Evolutionary conservation across 2,888 invertebrate genomes (phyloP).

Genomic region (Eristalis arbustorum): DNA sequence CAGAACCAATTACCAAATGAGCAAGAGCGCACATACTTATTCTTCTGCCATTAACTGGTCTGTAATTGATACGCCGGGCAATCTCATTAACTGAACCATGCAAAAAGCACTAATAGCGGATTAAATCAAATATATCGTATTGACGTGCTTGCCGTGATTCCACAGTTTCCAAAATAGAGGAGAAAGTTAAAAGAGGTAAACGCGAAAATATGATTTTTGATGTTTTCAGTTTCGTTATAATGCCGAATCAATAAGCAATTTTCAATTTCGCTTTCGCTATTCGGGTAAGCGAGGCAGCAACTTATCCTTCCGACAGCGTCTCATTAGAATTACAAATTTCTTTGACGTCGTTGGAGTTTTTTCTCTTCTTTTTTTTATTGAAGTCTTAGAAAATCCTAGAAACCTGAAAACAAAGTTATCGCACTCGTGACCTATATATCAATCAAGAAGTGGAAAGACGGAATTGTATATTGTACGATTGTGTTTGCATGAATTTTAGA

Average conservation of each 20-base stretch:
- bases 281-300: background rate
- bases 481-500: background rate
- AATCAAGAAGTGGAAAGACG: background rate
- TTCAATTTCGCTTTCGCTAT: background rate
- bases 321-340: background rate
- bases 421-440: background rate
- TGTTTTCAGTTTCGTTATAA: background rate
- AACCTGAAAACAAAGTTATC: background rate
- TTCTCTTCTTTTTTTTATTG: background rate
- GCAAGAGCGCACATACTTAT: background rate
- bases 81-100: background rate
- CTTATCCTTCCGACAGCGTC: background rate
- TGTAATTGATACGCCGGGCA: background rate
- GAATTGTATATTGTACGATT: background rate
- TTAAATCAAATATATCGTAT: background rate
- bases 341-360: background rate
- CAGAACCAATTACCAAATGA: background rate
- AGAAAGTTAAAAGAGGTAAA: background rate
- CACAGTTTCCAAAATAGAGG: background rate
- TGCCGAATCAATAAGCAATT: background rate
- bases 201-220: background rate
- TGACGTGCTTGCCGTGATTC: background rate
- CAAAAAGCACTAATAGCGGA: background rate
- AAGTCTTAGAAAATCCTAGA: background rate
- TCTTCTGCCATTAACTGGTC: background rate